Evolutionary conservation across 2,113 vertebrate species (phyloP), one percentile per base, ranked within the genome.

Genomic region (Mirounga angustirostris): DNA sequence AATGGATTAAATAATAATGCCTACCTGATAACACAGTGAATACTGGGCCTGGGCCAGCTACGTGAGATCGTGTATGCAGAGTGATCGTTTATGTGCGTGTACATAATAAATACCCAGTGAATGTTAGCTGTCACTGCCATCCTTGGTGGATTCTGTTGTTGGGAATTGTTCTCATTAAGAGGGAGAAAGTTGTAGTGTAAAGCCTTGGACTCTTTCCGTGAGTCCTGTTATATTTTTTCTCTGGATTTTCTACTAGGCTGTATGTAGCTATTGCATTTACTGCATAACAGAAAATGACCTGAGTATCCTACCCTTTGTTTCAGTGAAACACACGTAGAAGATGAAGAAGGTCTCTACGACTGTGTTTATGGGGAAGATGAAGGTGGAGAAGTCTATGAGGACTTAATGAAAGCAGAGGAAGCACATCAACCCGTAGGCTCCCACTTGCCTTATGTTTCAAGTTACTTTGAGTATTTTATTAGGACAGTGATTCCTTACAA

Each of bases 331-430:
- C 99, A 97, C 2, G 99, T 99, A 94, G 99, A 99, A 40, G 99
- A 99, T 90, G 99, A 99, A 94, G 99, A 99, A 81, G 99, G 99
- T 9, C 98, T 99, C 40, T 99, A 99, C 2, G 99, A 99, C 98
- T 99, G 99, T 6, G 99, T 99, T 36, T 99, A 99, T 14, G 99
- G 99, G 14, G 99, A 99, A 89, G 99, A 99, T 71, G 99, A 99
- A 88, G 99, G 99, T 0, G 99, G 99, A 1, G 99, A 99, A 97
- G 99, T 99, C 91, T 99, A 99, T 14, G 99, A 99, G 98, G 99
- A 99, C 98, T 97, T 99, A 52, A 99, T 99, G 99, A 99, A 99
- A 98, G 99, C 99, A 0, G 99, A 99, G 98, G 99, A 99, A 78
- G 97, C 99, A 2, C 99, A 99, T 65, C 99, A 99, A 36, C 99